These are phyloP conservation scores for Phortica magna DNA, from an alignment of 2,888 invertebrate genomes.

Conservation along the genomic window DNA sequence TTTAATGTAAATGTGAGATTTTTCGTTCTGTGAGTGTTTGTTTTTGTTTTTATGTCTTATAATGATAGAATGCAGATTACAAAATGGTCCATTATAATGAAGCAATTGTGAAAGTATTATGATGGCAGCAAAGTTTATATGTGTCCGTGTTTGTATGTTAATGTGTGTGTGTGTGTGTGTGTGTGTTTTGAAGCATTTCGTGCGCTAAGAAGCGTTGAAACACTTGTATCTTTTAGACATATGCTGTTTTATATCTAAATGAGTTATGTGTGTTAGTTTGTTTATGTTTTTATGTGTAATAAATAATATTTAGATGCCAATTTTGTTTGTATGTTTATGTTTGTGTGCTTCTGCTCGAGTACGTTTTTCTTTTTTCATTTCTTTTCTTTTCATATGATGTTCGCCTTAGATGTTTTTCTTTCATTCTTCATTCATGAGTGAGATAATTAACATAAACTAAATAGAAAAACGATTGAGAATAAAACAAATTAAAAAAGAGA, in stretches of 20 bases:
- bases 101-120: not conserved
- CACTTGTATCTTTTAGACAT: not conserved
- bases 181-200: too few relatives aligned
- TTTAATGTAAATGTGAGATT: not conserved
- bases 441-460: not conserved
- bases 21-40: not conserved
- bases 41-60: conserved; percentile 11
- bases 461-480: not conserved
- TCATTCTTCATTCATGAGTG: not conserved
- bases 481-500: conserved; percentile 45
- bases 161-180: not conserved
- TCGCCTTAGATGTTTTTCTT: too few relatives aligned
- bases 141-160: not conserved
- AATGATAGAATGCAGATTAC: conserved; percentile 29
- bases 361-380: conserved; percentile 43
- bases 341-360: conserved; percentile 17
- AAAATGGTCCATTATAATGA: conserved; percentile 23
- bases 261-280: not conserved
- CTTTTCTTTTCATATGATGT: conserved; percentile 1
- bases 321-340: not conserved
- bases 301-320: not conserved
- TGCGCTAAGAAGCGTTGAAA: too few relatives aligned
- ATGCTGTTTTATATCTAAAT: not conserved
- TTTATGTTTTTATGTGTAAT: not conserved
- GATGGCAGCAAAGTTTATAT: not conserved